Percentiles rank a stretch among this genome's conserved stretches.
phyloP scores from a whole-genome alignment of 37 sponge, comb jelly and placozoan species.

The Eunapius fragilis region DNA sequence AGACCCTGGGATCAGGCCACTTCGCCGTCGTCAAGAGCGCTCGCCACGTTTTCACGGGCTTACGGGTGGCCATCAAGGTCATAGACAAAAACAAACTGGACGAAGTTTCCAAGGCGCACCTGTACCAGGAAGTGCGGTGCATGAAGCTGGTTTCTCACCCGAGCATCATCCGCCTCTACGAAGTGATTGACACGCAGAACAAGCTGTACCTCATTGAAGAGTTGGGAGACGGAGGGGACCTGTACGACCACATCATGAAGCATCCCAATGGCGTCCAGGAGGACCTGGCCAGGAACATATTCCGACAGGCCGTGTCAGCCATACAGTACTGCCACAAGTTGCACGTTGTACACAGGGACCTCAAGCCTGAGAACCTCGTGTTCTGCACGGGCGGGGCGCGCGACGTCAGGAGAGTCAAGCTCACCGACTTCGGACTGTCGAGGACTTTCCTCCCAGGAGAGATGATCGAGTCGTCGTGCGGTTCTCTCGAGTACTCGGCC shows the following conservation, averaged over 20 bases:
- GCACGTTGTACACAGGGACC: slow-evolving; percentile 95
- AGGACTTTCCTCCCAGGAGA: slow-evolving; percentile 92
- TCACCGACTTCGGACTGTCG: slow-evolving; percentile 97
- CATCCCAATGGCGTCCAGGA: slow-evolving; percentile 82
- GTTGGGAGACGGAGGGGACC: slow-evolving; percentile 94
- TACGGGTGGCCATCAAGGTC: slow-evolving; percentile 95
- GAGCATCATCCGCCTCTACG: slow-evolving; percentile 91
- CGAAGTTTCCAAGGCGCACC: slow-evolving; percentile 82
- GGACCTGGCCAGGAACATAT: slow-evolving; percentile 67
- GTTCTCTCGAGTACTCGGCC: slow-evolving; percentile 94
- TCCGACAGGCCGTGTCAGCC: slow-evolving; percentile 87
- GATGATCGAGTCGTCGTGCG: slow-evolving; percentile 91
- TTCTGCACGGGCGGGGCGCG: slow-evolving; percentile 60
- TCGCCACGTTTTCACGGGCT: slow-evolving; percentile 91
- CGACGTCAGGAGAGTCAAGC: slow-evolving; percentile 54
- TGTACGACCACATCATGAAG: slow-evolving; percentile 94
- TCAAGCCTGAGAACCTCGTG: slow-evolving; percentile 97
- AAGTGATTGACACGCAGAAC: slow-evolving; percentile 94
- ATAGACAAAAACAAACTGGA: slow-evolving; percentile 98
- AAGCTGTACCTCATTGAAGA: slow-evolving; percentile 96
- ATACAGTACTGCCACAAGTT: slow-evolving; percentile 95
- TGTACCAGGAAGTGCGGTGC: slow-evolving; percentile 96
- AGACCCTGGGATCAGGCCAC: slow-evolving; percentile 91
- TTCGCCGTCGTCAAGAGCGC: slow-evolving; percentile 96
- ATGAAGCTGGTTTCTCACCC: slow-evolving; percentile 97